phyloP scores from a whole-genome alignment of 2,113 vertebrate species.

The Hystrix cristata region DNA sequence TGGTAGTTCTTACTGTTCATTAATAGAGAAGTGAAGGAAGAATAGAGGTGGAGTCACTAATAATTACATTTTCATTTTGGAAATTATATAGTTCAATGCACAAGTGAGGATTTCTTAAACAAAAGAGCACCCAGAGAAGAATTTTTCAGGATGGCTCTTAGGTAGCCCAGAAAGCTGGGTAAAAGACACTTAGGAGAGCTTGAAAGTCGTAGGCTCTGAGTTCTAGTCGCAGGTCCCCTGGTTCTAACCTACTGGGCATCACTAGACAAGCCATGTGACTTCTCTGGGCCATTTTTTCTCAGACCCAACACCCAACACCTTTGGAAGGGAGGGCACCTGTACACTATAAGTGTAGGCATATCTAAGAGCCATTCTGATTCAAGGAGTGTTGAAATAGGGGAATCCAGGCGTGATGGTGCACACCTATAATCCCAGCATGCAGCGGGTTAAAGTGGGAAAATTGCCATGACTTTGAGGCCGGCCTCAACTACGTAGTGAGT shows the following conservation, averaged over 20 bases:
- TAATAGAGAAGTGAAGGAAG: neutral
- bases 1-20: neutral
- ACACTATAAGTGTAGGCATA: neutral
- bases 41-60: neutral
- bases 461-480: neutral
- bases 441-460: neutral
- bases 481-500: neutral
- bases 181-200: neutral
- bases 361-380: neutral
- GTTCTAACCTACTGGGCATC: neutral
- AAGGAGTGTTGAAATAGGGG: neutral
- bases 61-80: neutral
- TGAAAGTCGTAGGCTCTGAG: neutral
- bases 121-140: neutral
- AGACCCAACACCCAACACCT: neutral
- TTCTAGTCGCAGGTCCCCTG: neutral
- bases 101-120: neutral
- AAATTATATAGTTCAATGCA: neutral
- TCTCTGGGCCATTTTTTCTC: neutral
- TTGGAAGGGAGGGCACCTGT: neutral
- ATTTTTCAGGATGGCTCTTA: neutral
- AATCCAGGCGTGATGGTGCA: neutral
- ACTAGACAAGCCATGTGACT: neutral
- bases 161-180: neutral
- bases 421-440: neutral